Base-by-base conservation (phyloP, 1,140 invertebrate species). In the Drosophila ercepeae region DNA sequence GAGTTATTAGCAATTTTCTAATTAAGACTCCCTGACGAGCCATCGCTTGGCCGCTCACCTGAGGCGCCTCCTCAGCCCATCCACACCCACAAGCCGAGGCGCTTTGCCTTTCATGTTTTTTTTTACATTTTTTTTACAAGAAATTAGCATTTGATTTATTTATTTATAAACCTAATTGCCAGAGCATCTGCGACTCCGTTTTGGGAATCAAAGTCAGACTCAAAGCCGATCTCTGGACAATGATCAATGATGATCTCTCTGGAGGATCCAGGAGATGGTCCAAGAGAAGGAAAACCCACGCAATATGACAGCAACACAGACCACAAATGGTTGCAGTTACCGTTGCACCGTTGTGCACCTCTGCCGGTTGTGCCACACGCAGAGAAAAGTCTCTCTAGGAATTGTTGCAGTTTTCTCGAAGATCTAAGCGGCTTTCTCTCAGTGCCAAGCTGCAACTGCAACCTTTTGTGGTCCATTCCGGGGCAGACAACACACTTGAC, bases 1-100 rank as follows among this genome's bases (percentile, higher is more conserved):
- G 83, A 88, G 82, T 89, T 88, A 88, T 88, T 88, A 89, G 82
- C 82, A 89, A 88, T 89, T 88, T 88, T 88, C 82, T 88, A 88
- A 88, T 88, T 88, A 88, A 89, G 83, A 64, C 60, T 64, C 68
- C 71, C 76, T 65, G 74, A 78, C 78, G 64, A 79, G 75, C 53
- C 57, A 63, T 57, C 45, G 81, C 72, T 73, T 84, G 81, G 81
- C 41, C 76, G 81, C 69, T 86, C 81, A 84, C 73, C 84, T 86
- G 81, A 76, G 81, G 76, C 77, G 63, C 58, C 42, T 11, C 8
- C 21, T 8, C 13, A 2, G 18, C 18, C 5, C 7, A 3, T 1
- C 83, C 78, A 83, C 78, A 83, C 78, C 78, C 75, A 83, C 76
- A 64, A 74, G 65, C 70, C n/a, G n/a, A 52, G 71, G 27, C 50